Base-by-base conservation (phyloP, 2,113 vertebrate species). In the Canis aureus region DNA sequence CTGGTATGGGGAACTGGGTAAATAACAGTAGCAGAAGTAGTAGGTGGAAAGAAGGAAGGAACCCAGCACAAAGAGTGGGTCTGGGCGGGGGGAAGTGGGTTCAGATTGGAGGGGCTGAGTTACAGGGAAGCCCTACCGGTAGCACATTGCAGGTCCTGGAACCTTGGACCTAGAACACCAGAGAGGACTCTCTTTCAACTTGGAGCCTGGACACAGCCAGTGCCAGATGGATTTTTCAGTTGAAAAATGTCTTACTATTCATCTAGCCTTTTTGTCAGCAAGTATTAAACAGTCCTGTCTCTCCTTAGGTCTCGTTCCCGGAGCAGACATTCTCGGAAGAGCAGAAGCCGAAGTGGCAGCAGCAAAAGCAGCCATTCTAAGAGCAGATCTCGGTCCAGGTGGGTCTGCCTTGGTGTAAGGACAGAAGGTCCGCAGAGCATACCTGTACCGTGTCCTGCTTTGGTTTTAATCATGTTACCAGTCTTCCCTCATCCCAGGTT, bases 311-410 rank as follows among this genome's bases (percentile, higher is more conserved):
- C 99, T 97, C 99, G 99, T 95, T 99, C 99, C 98, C 99, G 99
- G 97, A 99, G 99, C 99, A 99, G 99, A 97, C 99, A 99, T 85
- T 99, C 99, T 60, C 99, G 99, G 25, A 99, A 99, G 98, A 99
- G 99, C 98, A 99, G 99, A 97, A 99, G 99, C 98, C 99, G 98
- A 95, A 99, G 99, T 59, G 99, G 99, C 86, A 99, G 99, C 97
- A 99, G 99, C 98, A 99, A 99, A 62, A 99, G 99, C 89, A 99
- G 99, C 85, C 99, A 98, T 89, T 99, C 99, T 71, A 99, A 99
- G 98, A 99, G 99, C 7, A 98, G 98, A 62, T 99, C 99, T 59
- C 99, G 98, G 97, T 99, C 99, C 98, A 99, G 99, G 99, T 99
- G 97, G 98, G 98, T 78, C 62, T 74, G 17, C 38, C n/a, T 76